Percentiles rank a stretch among this genome's conserved stretches.
These are phyloP conservation scores for Apogon talboti DNA, from an alignment of 2,797 vertebrate genomes.

Conservation along the genomic window DNA sequence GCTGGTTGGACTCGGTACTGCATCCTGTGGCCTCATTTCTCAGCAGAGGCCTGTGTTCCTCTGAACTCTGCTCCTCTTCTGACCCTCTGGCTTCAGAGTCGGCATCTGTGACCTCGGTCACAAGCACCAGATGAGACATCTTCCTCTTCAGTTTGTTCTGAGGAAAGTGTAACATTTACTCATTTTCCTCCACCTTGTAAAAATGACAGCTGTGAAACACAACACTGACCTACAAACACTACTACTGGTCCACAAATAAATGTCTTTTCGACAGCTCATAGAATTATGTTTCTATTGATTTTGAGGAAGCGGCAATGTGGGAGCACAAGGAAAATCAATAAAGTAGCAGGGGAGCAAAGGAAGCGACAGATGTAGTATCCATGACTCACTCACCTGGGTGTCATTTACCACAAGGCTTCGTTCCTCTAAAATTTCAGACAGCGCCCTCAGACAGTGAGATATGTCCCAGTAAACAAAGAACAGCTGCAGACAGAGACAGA, in stretches of 20 bases:
- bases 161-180: slow-evolving; percentile 9
- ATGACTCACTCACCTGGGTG: slow-evolving; percentile 77
- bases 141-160: slow-evolving; percentile 80
- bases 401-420: slow-evolving; percentile 47
- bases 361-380: slow-evolving; percentile 24
- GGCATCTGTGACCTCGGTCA: slow-evolving; percentile 53
- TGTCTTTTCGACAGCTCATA: not conserved
- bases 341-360: slow-evolving; percentile 40
- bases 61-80: slow-evolving; percentile 45
- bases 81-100: slow-evolving; percentile 34
- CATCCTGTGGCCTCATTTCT: slow-evolving; percentile 19
- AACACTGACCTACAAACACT: not conserved
- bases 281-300: slow-evolving; percentile 48
- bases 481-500: slow-evolving; percentile 69
- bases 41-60: slow-evolving; percentile 81
- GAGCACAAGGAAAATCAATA: slow-evolving; percentile 33
- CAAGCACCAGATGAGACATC: slow-evolving; percentile 80
- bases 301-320: slow-evolving; percentile 7
- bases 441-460: slow-evolving; percentile 71
- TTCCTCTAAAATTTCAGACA: slow-evolving; percentile 80
- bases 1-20: slow-evolving; percentile 46
- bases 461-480: slow-evolving; percentile 85
- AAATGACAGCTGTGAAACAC: not conserved
- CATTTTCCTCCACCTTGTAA: not conserved
- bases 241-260: slow-evolving; percentile 10